Percentiles rank a stretch among this genome's conserved stretches.
phyloP scores from a whole-genome alignment of 2,888 invertebrate genomes.

The Leptopilina syphax region DNA sequence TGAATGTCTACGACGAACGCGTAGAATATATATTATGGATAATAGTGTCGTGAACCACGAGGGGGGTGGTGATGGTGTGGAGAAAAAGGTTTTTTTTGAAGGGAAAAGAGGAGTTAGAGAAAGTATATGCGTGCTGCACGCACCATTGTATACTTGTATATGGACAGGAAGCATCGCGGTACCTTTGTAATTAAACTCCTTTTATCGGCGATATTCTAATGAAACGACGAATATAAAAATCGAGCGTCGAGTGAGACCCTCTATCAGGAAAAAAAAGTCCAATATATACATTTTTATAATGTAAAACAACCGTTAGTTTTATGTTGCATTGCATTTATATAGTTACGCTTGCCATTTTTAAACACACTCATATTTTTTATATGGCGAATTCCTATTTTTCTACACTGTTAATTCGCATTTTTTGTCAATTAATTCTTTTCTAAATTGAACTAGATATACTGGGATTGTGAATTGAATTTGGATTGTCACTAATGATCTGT shows the following conservation, averaged over 20 bases:
- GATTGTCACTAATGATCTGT: no score
- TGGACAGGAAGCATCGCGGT: conserved; percentile 65
- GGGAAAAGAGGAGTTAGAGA: conserved; percentile 40
- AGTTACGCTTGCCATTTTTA: no score
- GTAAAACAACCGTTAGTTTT: neutral
- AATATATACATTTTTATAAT: neutral
- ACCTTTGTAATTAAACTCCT: conserved; percentile 70
- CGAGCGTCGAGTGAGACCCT: conserved; percentile 54
- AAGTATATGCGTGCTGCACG: conserved; percentile 65
- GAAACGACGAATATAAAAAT: conserved; percentile 70
- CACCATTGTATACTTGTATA: conserved; percentile 58
- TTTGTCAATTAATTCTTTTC: no score
- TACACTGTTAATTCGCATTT: no score
- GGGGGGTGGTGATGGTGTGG: neutral
- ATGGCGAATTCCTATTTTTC: no score
- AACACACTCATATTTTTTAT: no score
- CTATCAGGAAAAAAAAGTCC: neutral
- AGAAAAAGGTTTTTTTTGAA: neutral
- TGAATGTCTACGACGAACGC: conserved; percentile 57
- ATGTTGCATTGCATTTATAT: no score
- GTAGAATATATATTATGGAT: conserved; percentile 46
- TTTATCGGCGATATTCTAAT: conserved; percentile 72
- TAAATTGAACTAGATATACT: no score
- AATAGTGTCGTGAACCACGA: conserved; percentile 42
- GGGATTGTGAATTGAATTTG: no score